Evolutionary conservation across 2,888 invertebrate species (phyloP), one percentile per base, ranked within the genome.

Genomic region (Eumacrocentrus americanus): DNA sequence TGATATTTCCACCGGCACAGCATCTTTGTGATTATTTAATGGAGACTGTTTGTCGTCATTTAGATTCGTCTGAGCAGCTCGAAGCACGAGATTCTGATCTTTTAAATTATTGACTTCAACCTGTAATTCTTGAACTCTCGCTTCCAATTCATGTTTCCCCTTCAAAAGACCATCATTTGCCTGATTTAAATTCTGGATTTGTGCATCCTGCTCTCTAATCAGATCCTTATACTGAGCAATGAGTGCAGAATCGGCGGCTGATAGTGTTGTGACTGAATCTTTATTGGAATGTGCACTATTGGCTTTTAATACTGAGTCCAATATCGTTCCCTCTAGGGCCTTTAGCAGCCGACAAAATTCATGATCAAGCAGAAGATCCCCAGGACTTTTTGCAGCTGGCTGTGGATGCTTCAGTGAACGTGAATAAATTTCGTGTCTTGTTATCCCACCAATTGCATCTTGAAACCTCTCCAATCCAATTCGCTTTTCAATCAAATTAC

Each of bases 261-360:
- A 70, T 61, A 75, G 65, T 37, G 68, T 64, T 44, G 71, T 64
- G 5, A 67, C 61, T 25, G 72, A 68, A 58, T 75, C 75, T 60
- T 70, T 74, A 12, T 68, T 64, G 1, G 69, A 62, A 29, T 73
- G 66, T 4, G 62, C 62, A 42, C 69, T 74, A 60, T 71, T 76
- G 42, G 70, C 72, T 42, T 77, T 76, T 47, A 75, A 57, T 40
- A 85, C 81, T 3, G 86, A 81, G 73, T 87, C 87, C 11, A 84
- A 78, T 59, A 87, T 83, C 38, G 84, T 74, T 11, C 84, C 84
- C 82, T 93, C 93, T 29, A 92, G 81, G 0, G 86, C 86, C 81
- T 95, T 98, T 79, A 95, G 94, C 22, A 98, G 83, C 74, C 90
- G 89, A 74, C 97, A 96, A 83, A 98, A 99, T 82, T 97, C 95